Conservation (phyloP, 1,140 invertebrate species). For the Tetragonula clypearis region DNA sequence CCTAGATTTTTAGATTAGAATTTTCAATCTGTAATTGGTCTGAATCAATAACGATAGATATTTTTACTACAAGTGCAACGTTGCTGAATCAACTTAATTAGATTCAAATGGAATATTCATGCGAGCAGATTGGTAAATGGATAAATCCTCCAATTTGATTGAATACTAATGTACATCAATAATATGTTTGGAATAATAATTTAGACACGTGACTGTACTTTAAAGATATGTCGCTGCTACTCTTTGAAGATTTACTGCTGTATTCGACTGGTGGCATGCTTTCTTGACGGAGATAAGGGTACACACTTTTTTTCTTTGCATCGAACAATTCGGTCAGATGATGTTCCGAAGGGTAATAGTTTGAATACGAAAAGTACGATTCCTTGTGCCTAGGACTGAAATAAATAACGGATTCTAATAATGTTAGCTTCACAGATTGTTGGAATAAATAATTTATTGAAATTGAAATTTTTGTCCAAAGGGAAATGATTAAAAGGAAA, state of each 20-base stretch:
- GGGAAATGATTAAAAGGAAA: too few relatives aligned
- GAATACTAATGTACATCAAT: neutral
- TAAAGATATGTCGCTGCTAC: slow-evolving; percentile 52
- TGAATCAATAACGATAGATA: too few relatives aligned
- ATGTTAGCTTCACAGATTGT: too few relatives aligned
- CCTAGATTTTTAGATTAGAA: too few relatives aligned
- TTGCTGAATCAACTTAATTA: too few relatives aligned
- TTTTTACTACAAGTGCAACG: too few relatives aligned
- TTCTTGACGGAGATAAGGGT: slow-evolving; percentile 18
- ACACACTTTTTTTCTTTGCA: slow-evolving; percentile 42
- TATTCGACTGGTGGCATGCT: slow-evolving; percentile 38
- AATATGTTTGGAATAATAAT: neutral
- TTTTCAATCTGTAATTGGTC: too few relatives aligned
- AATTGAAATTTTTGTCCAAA: too few relatives aligned
- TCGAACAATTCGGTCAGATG: slow-evolving; percentile 50
- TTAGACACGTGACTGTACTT: slow-evolving; percentile 23
- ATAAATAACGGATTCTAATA: neutral
- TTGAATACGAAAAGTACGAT: slow-evolving; percentile 37
- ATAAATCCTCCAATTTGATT: too few relatives aligned
- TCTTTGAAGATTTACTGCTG: slow-evolving; percentile 54
- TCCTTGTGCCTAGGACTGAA: slow-evolving; percentile 42
- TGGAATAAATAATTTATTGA: too few relatives aligned
- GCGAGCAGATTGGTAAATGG: too few relatives aligned
- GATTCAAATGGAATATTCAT: too few relatives aligned
- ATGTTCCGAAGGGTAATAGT: slow-evolving; percentile 23